phyloP scores from a whole-genome alignment of 2,113 vertebrate genomes.

The Syrrhaptes paradoxus region DNA sequence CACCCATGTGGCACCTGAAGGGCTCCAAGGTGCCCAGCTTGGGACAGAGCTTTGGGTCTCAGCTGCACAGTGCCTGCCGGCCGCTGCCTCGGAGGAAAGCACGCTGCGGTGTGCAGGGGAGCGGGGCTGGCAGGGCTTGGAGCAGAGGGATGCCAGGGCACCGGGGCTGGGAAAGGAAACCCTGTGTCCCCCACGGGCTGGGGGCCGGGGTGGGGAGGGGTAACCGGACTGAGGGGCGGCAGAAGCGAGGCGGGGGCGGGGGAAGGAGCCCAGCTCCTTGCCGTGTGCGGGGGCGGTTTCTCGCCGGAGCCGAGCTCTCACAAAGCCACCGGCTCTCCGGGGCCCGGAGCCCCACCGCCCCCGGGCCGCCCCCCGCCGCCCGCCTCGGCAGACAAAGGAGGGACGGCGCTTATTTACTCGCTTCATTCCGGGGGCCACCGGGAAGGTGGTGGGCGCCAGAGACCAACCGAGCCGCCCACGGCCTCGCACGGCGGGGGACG shows the following conservation, averaged over 20 bases:
- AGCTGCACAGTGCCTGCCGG: background rate
- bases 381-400: slow-evolving; percentile 53
- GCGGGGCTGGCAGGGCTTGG: background rate
- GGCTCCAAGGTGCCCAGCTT: background rate
- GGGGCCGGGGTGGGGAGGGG: background rate
- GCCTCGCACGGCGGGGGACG: too few species aligned
- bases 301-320: background rate
- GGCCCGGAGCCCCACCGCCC: background rate
- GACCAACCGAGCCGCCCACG: too few species aligned
- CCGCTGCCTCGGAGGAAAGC: background rate
- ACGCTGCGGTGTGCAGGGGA: background rate
- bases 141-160: background rate
- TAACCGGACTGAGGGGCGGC: background rate
- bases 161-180: background rate
- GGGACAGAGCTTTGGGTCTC: background rate
- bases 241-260: background rate
- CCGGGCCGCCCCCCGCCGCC: background rate
- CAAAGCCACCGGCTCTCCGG: slow-evolving; percentile 15
- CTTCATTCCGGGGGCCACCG: background rate
- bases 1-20: accelerated
- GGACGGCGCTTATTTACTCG: background rate
- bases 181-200: background rate
- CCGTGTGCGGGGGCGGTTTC: background rate
- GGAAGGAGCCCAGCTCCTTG: background rate
- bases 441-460: background rate